phyloP scores from a whole-genome alignment of 2,797 vertebrate species.

The Potorous gilbertii region DNA sequence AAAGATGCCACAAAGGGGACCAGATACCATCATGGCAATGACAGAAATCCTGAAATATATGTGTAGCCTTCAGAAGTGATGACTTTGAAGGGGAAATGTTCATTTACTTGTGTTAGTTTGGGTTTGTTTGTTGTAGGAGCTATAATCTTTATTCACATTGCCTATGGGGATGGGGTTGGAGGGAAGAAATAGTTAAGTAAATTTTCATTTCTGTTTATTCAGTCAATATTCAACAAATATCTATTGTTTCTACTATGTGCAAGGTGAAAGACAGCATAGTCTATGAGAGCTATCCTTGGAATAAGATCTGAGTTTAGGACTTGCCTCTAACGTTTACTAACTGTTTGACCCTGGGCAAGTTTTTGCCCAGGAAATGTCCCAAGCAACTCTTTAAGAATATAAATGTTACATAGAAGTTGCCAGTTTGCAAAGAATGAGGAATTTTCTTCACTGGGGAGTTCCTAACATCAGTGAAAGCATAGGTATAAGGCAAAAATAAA shows the following conservation, averaged over 20 bases:
- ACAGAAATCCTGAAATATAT: background rate
- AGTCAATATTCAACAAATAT: background rate
- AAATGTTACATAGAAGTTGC: background rate
- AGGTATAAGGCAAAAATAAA: background rate
- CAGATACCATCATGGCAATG: background rate
- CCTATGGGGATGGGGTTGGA: background rate
- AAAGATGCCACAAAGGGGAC: background rate
- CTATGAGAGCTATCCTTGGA: background rate
- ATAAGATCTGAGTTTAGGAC: background rate
- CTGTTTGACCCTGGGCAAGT: background rate
- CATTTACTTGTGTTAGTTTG: background rate
- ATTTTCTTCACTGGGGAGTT: background rate
- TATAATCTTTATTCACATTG: background rate
- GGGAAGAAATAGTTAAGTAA: background rate
- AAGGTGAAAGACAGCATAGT: background rate
- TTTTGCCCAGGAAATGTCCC: background rate
- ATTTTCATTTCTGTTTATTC: background rate
- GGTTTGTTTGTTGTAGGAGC: background rate
- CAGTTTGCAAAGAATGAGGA: background rate
- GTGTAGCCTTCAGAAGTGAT: background rate
- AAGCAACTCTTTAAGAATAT: background rate
- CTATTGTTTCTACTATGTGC: background rate
- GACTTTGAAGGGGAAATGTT: background rate
- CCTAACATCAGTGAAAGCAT: background rate
- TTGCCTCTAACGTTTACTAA: background rate